phyloP scores from a whole-genome alignment of 2,888 invertebrate genomes.

The Piscicola geometra region DNA sequence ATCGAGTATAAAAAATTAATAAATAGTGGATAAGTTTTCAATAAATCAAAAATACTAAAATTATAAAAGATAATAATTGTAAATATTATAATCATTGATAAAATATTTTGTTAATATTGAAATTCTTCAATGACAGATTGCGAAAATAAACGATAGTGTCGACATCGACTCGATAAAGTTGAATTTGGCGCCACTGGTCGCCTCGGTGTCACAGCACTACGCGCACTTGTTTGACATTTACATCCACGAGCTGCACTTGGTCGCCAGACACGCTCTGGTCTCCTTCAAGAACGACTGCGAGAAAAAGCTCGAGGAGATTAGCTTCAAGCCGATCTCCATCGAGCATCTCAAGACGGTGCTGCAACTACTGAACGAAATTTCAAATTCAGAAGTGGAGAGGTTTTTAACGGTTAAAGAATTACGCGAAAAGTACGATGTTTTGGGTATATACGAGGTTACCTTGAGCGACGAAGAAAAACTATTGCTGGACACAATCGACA shows the following conservation, averaged over 20 bases:
- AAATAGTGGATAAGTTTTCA: neutral
- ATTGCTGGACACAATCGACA: constrained; percentile 48
- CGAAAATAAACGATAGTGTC: constrained; percentile 70
- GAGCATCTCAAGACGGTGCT: constrained; percentile 78
- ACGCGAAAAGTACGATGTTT: constrained; percentile 72
- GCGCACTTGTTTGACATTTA: constrained; percentile 73
- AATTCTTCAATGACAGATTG: constrained; percentile 57
- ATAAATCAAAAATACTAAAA: neutral
- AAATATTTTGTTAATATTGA: neutral
- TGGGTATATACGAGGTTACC: constrained; percentile 65
- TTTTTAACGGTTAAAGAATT: constrained; percentile 70
- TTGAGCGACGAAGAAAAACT: constrained; percentile 50
- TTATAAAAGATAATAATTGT: neutral
- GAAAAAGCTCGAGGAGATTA: constrained; percentile 69
- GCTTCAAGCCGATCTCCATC: constrained; percentile 28
- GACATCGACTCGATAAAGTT: constrained; percentile 59
- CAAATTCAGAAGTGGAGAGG: constrained; percentile 70
- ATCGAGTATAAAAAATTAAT: neutral
- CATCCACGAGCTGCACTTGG: constrained; percentile 66
- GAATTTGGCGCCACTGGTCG: constrained; percentile 69
- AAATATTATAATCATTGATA: neutral
- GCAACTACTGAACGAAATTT: constrained; percentile 73
- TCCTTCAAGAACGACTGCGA: constrained; percentile 69
- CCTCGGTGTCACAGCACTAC: constrained; percentile 69
- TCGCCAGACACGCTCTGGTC: constrained; percentile 67